A percentile compares a stretch with the other conserved stretches of the same genome.
Evolutionary conservation across 2,797 vertebrate genomes (phyloP).

Genomic region (Salarias fasciatus): DNA sequence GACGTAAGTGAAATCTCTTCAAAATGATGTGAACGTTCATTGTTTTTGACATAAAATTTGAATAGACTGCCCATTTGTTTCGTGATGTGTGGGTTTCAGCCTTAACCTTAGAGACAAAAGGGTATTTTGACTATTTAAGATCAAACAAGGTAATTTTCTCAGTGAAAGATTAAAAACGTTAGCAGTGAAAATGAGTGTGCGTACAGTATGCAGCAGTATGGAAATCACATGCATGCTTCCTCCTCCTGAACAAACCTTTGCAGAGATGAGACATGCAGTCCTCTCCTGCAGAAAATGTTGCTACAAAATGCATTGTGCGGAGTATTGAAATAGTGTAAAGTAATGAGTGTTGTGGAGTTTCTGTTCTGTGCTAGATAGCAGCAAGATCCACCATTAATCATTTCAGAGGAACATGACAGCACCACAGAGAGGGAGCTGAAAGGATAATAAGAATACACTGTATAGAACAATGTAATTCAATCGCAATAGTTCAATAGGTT

Average conservation of each 20-base stretch:
- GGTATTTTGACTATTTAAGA: too few relatives aligned
- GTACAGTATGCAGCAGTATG: too few relatives aligned
- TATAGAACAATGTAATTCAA: constrained; percentile 45
- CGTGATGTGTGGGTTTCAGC: too few relatives aligned
- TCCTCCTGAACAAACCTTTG: neutral
- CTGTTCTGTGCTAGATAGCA: constrained; percentile 46
- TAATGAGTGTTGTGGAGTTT: constrained; percentile 22
- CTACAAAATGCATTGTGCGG: constrained; percentile 6
- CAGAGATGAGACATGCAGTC: neutral
- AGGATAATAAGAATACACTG: constrained; percentile 48
- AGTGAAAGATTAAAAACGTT: neutral
- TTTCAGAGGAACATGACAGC: constrained; percentile 52
- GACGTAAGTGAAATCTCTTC: too few relatives aligned
- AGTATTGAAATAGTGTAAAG: constrained; percentile 36
- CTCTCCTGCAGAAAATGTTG: neutral
- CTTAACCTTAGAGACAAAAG: too few relatives aligned
- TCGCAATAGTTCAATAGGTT: constrained; percentile 33
- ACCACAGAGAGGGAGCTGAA: constrained; percentile 44
- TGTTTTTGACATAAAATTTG: too few relatives aligned
- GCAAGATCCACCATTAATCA: constrained; percentile 67
- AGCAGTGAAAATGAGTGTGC: neutral
- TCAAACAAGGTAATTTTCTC: neutral
- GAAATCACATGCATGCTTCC: neutral
- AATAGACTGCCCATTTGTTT: too few relatives aligned
- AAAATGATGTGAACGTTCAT: too few relatives aligned